Evolutionary conservation across 2,113 vertebrate genomes (phyloP), one percentile per base, ranked within the genome.

Genomic region (Solea solea): DNA sequence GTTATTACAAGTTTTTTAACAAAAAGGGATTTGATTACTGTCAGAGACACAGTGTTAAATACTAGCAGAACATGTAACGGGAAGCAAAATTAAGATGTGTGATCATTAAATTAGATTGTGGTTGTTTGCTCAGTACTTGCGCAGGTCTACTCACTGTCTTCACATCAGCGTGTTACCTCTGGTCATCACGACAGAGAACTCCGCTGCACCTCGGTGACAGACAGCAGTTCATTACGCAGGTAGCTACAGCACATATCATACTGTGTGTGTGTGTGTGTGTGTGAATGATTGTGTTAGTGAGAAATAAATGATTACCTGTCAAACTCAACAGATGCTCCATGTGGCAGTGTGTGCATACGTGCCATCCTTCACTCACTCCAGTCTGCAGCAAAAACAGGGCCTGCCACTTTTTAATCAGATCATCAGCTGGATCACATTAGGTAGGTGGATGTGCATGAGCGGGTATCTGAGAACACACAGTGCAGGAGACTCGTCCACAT

Each of bases 401-500:
- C 86, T 99, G 49, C 96, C 97, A 2, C 53, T 95, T 52, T 42
- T 93, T 28, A 98, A 96, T 84, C 97, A 99, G 80, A 70, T 96
- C 51, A 69, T 96, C 80, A 99, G 98, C 91, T 99, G 97, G 97
- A 61, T 73, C 49, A 95, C 90, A 7, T 85, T 99, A 81, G 96
- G 97, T 98, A 88, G 60, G 82, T 64, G 10, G 9, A n/a, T 65
- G 53, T 8, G 39, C 25, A n/a, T 8, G 25, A 46, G 28, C 34
- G 5, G 34, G 34, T 34, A 34, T 34, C 34, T 34, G 34, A 34
- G 34, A 34, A 6, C 0, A n/a, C 51, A 12, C 15, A 2, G 5
- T n/a, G 34, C 4, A 16, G 65, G 14, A 10, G 9, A n/a, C 21
- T 13, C 59, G 1, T 65, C 41, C 1, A 3, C 25, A 7, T 45